phyloP scores from a whole-genome alignment of 2,113 vertebrate species.

The Otolemur garnettii region DNA sequence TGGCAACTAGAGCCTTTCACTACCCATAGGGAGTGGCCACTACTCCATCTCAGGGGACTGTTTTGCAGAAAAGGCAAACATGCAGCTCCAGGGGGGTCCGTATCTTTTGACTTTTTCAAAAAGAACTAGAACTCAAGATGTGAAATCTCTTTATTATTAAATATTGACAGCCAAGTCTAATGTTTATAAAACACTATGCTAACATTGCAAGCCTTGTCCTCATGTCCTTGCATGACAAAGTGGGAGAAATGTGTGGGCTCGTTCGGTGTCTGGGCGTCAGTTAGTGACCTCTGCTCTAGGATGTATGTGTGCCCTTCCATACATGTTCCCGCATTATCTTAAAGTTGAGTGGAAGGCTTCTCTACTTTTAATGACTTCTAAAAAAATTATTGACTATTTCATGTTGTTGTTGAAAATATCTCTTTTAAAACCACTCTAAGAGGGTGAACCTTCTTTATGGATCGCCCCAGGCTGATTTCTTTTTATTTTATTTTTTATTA shows the following conservation, averaged over 20 bases:
- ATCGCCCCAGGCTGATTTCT: conserved; percentile 19
- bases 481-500: background rate
- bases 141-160: conserved; percentile 23
- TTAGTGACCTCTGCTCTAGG: background rate
- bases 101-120: background rate
- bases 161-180: background rate
- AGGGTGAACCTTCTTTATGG: background rate
- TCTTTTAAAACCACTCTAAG: conserved; percentile 35
- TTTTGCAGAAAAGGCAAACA: background rate
- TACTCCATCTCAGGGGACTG: background rate
- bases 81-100: background rate
- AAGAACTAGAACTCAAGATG: background rate
- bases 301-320: background rate
- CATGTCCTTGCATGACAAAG: background rate
- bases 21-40: background rate
- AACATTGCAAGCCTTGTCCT: background rate
- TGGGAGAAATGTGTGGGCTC: background rate
- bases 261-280: background rate
- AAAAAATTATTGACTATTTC: conserved; percentile 32
- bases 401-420: conserved; percentile 62
- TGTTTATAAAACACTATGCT: background rate
- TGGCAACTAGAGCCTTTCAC: background rate
- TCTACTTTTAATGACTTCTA: conserved; percentile 29
- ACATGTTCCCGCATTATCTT: background rate
- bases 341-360: background rate